phyloP scores from a whole-genome alignment of 2,113 vertebrate genomes.

The Brachionichthys hirsutus region DNA sequence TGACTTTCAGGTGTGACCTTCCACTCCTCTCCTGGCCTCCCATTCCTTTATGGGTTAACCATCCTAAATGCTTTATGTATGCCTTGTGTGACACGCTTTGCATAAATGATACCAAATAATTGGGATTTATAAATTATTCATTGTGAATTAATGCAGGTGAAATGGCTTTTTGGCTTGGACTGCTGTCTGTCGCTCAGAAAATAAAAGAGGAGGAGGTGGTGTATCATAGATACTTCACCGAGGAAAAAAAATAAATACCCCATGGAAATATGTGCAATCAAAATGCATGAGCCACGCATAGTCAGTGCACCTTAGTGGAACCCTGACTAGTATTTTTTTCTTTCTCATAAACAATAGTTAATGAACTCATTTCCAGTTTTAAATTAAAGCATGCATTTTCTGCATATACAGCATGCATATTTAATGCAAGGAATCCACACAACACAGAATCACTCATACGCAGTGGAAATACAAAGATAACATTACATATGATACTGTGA shows the following conservation, averaged over 20 bases:
- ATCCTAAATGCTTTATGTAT: conserved; percentile 96
- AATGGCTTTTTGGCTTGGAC: conserved; percentile 87
- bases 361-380: background rate
- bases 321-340: conserved; percentile 23
- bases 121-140: conserved; percentile 98
- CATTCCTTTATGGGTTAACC: conserved; percentile 88
- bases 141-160: conserved; percentile 95
- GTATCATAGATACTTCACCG: conserved; percentile 73
- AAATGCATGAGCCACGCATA: conserved; percentile 71
- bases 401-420: no score
- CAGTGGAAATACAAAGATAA: no score
- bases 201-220: conserved; percentile 75
- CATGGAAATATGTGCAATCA: conserved; percentile 72
- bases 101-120: conserved; percentile 99
- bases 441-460: no score
- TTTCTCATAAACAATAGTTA: conserved; percentile 30
- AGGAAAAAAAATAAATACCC: conserved; percentile 66
- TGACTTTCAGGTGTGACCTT: conserved; percentile 80
- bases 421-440: no score
- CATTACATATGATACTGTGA: no score
- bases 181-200: conserved; percentile 80
- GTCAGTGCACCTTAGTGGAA: conserved; percentile 38
- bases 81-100: conserved; percentile 97
- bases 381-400: background rate
- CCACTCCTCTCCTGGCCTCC: conserved; percentile 73